Evolutionary conservation across 2,888 invertebrate genomes (phyloP), one percentile per base, ranked within the genome.

Genomic region (Microctonus hyperodae): DNA sequence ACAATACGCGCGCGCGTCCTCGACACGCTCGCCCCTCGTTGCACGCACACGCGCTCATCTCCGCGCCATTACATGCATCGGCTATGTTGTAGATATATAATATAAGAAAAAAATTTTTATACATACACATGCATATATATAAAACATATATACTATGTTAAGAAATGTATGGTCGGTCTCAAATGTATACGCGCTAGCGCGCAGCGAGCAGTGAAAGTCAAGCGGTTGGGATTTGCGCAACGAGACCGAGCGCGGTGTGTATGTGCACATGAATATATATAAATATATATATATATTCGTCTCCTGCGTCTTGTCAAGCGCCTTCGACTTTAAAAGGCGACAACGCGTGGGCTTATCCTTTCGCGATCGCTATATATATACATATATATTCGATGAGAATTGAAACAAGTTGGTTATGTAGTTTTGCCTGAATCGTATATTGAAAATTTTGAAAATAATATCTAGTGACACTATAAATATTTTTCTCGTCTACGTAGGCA

Each of bases 171-270:
- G 33, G 7, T 51, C 44, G 25, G 44, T 60, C 48, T 63, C 48
- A 37, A 64, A 57, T 33, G 22, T 56, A 35, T 25, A 62, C 31
- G 60, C 33, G 60, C 58, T 56, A 59, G 53, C 58, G 61, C 68
- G 68, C 70, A 22, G 13, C 33, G 23, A 37, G 25, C 73, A 80
- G 81, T 81, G 81, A 81, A 81, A 81, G 81, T 81, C 78, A 76
- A 75, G 73, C 74, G 71, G 71, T 68, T 70, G 72, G 58, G 73
- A 28, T 81, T 82, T 82, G 79, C 81, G 81, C 80, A 82, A 82
- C 75, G 68, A 76, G 76, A 79, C 78, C 77, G 77, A 75, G 64
- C 65, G 63, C 40, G 44, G 44, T 58, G 9, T 35, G 35, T 44
- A 44, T 16, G 16, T 44, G 9, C n/a, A n/a, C n/a, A n/a, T n/a